These are phyloP conservation scores for Sebastolobus altivelis DNA, from an alignment of 2,797 vertebrate species.

Conservation along the genomic window DNA sequence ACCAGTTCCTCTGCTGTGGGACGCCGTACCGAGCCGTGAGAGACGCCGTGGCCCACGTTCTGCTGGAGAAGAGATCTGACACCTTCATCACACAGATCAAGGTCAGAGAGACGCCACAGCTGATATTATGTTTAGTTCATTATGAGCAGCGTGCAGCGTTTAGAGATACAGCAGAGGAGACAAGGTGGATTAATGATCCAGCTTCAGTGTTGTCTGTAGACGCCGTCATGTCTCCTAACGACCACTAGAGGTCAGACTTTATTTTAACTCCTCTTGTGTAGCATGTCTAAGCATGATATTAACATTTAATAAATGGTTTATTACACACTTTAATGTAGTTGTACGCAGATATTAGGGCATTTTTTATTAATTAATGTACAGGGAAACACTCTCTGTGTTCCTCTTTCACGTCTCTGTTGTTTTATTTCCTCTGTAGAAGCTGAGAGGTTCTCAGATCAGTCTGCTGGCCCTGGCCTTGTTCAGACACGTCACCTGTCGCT, in stretches of 20 bases:
- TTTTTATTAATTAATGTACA: background rate
- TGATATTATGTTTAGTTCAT: background rate
- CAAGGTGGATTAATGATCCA: background rate
- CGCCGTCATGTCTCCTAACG: background rate
- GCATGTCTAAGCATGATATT: background rate
- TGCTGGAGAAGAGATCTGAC: constrained; percentile 51
- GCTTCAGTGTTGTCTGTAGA: background rate
- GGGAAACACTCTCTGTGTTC: background rate
- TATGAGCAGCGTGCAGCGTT: background rate
- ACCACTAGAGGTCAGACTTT: constrained; percentile 13
- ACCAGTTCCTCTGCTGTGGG: constrained; percentile 81
- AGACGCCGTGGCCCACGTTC: constrained; percentile 58
- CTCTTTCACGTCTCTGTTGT: background rate
- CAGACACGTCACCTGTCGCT: constrained; percentile 76
- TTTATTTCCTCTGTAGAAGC: constrained; percentile 54
- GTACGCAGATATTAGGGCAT: background rate
- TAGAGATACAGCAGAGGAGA: background rate
- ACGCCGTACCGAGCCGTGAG: constrained; percentile 66
- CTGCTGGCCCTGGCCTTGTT: constrained; percentile 77
- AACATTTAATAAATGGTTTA: background rate
- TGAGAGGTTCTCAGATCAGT: constrained; percentile 33
- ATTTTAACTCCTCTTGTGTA: background rate
- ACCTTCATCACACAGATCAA: constrained; percentile 51
- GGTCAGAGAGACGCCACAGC: constrained; percentile 60
- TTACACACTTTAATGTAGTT: background rate